Conservation (phyloP, 2,888 invertebrate species). For the Hemithea aestivaria region DNA sequence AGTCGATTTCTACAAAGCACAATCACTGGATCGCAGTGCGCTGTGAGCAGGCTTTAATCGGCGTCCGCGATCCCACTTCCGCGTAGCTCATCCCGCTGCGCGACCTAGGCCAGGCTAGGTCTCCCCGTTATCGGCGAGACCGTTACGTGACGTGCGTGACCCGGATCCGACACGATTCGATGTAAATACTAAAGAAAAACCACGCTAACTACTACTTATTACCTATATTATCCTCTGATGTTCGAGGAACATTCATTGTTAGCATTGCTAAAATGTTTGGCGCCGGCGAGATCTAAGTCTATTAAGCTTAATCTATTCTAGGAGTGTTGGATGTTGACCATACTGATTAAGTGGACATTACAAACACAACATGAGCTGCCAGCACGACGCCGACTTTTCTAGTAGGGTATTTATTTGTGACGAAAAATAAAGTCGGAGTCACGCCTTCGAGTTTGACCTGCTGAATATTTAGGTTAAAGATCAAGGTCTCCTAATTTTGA, state of each 20-base stretch:
- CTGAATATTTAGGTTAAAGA: too few relatives aligned
- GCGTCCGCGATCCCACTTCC: constrained; percentile 67
- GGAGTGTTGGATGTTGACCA: too few relatives aligned
- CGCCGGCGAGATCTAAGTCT: not conserved
- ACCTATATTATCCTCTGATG: constrained; percentile 17
- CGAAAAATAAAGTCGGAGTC: too few relatives aligned
- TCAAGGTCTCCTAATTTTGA: too few relatives aligned
- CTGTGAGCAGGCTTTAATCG: constrained; percentile 42
- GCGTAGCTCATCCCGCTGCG: constrained; percentile 75
- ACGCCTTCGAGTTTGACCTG: too few relatives aligned
- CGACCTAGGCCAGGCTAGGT: constrained; percentile 68
- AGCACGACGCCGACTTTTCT: too few relatives aligned
- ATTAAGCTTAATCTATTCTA: not conserved
- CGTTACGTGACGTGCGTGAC: constrained; percentile 75
- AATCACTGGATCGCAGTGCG: not conserved
- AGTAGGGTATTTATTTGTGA: too few relatives aligned
- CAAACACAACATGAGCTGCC: too few relatives aligned
- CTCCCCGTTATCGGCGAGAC: constrained; percentile 69
- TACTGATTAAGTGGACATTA: too few relatives aligned
- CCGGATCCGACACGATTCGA: constrained; percentile 57
- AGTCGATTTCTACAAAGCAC: not conserved
- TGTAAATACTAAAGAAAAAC: constrained; percentile 47
- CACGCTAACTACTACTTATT: constrained; percentile 40
- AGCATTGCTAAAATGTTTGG: not conserved
- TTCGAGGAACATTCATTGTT: constrained; percentile 11